Conservation (phyloP, 2,113 vertebrate species). For the Dolichotis patagonum region DNA sequence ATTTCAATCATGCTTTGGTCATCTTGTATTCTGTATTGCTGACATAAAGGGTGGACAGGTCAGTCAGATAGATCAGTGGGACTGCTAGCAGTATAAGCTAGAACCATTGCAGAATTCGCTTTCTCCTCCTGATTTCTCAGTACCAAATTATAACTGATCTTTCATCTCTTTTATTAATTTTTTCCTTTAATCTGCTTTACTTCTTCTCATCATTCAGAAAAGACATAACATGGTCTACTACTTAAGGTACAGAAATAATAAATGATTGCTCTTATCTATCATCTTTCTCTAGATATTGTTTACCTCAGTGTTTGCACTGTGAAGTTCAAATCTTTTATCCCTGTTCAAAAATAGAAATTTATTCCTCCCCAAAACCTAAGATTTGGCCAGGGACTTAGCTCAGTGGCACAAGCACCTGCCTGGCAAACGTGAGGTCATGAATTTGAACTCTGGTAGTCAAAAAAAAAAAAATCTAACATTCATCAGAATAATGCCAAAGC, state of each 20-base stretch:
- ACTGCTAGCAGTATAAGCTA: not conserved
- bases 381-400: too few species aligned
- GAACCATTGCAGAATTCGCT: not conserved
- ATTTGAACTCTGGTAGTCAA: too few species aligned
- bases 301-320: not conserved
- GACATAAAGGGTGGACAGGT: not conserved
- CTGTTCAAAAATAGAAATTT: not conserved
- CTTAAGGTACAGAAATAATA: not conserved
- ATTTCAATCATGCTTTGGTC: not conserved
- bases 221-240: not conserved
- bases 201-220: not conserved
- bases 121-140: not conserved
- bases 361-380: not conserved
- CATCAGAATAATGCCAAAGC: not conserved
- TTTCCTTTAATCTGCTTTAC: not conserved
- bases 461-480: too few species aligned
- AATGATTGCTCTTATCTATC: not conserved
- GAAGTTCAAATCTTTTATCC: not conserved
- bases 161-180: not conserved
- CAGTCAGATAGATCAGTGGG: not conserved
- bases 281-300: not conserved
- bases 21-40: not conserved
- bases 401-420: too few species aligned
- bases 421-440: too few species aligned
- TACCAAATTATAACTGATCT: not conserved